Evolutionary conservation across 2,797 vertebrate species (phyloP), one percentile per base, ranked within the genome.

Genomic region (Rhinogobio ventralis): DNA sequence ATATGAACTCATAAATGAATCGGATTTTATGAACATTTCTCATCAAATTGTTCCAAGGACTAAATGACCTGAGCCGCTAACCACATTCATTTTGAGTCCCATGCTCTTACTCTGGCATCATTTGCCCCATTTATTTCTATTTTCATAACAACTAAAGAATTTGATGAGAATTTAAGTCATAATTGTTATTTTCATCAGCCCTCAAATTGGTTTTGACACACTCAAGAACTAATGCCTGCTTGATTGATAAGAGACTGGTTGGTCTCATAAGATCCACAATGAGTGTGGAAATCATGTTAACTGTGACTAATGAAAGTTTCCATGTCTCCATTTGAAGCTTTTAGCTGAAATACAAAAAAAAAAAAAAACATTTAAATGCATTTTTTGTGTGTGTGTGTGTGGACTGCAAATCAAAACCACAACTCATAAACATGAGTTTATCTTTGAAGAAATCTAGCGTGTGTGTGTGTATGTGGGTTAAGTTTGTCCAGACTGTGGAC

Each of bases 221-320:
- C 39, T 45, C 23, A 71, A 42, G 20, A 69, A 69, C 36, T 23
- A 68, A 11, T 39, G 66, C 33, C 66, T 11, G 33, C 14, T 42
- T 42, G 68, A 71, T 45, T 33, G 28, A 64, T 42, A 42, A 42
- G 39, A 42, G 39, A 42, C 39, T 42, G 8, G 39, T 42, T 42
- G 39, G 20, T 67, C 36, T 81, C 77, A 88, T 74, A 64, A 72
- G 11, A 20, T 28, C 42, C 7, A n/a, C 69, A 57, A 62, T 36
- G 28, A 62, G 36, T 73, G 55, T 62, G 78, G 53, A 81, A 81
- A 81, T 81, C 53, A 46, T 46, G 53, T 81, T 60, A 82, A 74
- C 30, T 74, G 57, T 74, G 81, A 66, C 57, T 19, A 82, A 82
- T 64, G 13, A 33, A 45, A 72, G 36, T 72, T 71, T 55, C 9